Evolutionary conservation across 2,797 vertebrate species (phyloP).

Genomic region (Leptodactylus fallax): DNA sequence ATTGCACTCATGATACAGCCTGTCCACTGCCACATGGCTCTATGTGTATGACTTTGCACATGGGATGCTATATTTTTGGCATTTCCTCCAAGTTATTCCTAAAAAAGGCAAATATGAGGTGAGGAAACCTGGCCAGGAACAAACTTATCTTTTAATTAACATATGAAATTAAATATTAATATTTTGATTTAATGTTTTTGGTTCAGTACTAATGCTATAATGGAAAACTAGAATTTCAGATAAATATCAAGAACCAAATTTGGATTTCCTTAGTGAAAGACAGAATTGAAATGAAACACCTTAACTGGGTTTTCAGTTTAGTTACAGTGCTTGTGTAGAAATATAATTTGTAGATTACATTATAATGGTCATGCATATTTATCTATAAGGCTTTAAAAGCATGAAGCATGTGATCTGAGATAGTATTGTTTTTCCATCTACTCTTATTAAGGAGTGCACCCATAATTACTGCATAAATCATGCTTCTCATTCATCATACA

Average conservation of each 20-base stretch:
- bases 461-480: slow-evolving; percentile 29
- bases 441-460: slow-evolving; percentile 4
- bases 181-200: not conserved
- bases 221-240: not conserved
- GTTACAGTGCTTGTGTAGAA: not conserved
- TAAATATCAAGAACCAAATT: not conserved
- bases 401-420: not conserved
- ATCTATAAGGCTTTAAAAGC: not conserved
- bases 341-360: not conserved
- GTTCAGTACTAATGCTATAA: not conserved
- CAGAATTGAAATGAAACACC: not conserved
- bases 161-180: too few relatives aligned
- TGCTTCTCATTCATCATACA: slow-evolving; percentile 3
- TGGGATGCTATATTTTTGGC: too few relatives aligned
- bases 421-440: not conserved
- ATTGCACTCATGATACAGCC: too few relatives aligned
- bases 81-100: too few relatives aligned
- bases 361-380: not conserved
- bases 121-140: too few relatives aligned
- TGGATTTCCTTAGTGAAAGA: not conserved
- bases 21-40: too few relatives aligned
- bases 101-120: too few relatives aligned
- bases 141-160: too few relatives aligned
- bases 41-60: too few relatives aligned
- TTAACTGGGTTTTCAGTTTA: not conserved